These are phyloP conservation scores for Drosophila paracracens DNA, from an alignment of 2,888 invertebrate genomes.

Conservation along the genomic window DNA sequence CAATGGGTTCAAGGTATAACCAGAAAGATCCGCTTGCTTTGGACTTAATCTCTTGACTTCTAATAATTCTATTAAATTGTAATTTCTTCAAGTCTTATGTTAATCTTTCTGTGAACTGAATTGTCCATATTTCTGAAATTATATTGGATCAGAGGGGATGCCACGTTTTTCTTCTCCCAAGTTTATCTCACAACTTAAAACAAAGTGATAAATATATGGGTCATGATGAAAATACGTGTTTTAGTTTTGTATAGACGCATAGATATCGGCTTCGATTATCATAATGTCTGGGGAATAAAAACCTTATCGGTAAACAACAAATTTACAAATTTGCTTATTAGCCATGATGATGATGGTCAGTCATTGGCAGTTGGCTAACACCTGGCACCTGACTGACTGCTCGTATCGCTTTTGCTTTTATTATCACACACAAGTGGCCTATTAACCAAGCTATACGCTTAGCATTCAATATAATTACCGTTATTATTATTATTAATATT, in stretches of 20 bases:
- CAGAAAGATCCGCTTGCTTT: neutral
- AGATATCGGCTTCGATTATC: neutral
- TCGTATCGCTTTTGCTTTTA: slow-evolving; percentile 33
- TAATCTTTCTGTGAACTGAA: too few relatives aligned
- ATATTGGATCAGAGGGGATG: neutral
- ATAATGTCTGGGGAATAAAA: too few relatives aligned
- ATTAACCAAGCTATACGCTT: slow-evolving; percentile 7
- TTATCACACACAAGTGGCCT: slow-evolving; percentile 11
- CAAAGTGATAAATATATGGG: neutral
- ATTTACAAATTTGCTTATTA: slow-evolving; percentile 14
- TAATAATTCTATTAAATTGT: too few relatives aligned
- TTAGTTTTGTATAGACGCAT: neutral
- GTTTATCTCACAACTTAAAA: neutral
- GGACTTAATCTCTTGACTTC: too few relatives aligned
- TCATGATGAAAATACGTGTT: neutral
- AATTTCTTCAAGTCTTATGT: too few relatives aligned
- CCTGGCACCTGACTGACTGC: slow-evolving; percentile 14
- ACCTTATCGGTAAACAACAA: slow-evolving; percentile 1
- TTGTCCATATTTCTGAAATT: neutral
- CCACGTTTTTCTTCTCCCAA: neutral
- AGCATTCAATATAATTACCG: neutral
- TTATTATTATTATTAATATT: neutral
- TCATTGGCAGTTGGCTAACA: slow-evolving; percentile 1
- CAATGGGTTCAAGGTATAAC: neutral
- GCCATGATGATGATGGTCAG: slow-evolving; percentile 16